Base-by-base conservation (phyloP, 2,113 vertebrate species). In the Craseonycteris thonglongyai region DNA sequence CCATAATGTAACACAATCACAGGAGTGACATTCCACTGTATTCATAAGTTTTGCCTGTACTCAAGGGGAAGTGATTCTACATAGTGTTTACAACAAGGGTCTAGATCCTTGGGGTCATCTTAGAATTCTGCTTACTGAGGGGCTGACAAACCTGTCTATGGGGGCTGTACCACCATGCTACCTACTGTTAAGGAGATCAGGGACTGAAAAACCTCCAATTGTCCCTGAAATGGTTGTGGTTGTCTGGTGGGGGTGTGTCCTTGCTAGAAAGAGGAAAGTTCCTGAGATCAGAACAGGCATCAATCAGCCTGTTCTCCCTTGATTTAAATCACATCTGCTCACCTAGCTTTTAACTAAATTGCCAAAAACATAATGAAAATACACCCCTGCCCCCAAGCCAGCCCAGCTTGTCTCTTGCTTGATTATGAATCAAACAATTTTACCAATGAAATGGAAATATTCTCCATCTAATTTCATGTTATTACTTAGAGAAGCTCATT, bases 341-440 rank as follows among this genome's bases (percentile, higher is more conserved):
- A 88, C 71, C 45, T 19, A 51, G 79, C 58, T 91, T 86, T 93
- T 90, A 90, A 63, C 66, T 79, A 90, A 95, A 61, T 79, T 95
- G 80, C 61, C 76, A n/a, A 42, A 91, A 93, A 69, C n/a, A 47
- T 49, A 58, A 63, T 61, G 45, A 35, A 1, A 88, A 86, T 72
- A 59, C 40, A 59, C 8, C 40, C 81, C 38, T n/a, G n/a, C 3
- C 16, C 18, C 61, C 14, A 68, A 42, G 38, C 72, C 59, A 93
- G 75, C 59, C 65, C 81, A 47, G 51, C 86, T 81, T 72, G 15
- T 95, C 74, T 14, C 28, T 83, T 59, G 49, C 91, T 96, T 94
- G 83, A 93, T 96, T 94, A 89, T 94, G 80, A 94, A 95, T 95
- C 79, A 94, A 95, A 90, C 63, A 95, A 93, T 33, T 81, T 65